phyloP scores from a whole-genome alignment of 2,113 vertebrate genomes.

The Platichthys flesus region DNA sequence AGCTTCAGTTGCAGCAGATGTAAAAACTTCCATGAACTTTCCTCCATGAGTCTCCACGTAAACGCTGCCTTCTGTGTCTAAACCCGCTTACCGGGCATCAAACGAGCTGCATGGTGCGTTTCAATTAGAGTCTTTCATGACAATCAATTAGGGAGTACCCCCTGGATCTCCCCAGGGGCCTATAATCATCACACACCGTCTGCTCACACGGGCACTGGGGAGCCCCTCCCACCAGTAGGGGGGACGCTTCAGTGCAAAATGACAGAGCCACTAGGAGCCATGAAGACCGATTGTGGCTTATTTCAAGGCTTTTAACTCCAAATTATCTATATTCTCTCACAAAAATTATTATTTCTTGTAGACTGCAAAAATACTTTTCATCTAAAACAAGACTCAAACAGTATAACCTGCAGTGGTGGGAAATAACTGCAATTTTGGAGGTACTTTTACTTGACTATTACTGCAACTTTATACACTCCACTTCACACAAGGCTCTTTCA shows the following conservation, averaged over 20 bases:
- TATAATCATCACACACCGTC: conserved; percentile 78
- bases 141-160: conserved; percentile 76
- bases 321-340: conserved; percentile 11
- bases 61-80: not conserved
- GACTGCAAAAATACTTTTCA: no score
- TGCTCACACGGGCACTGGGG: conserved; percentile 50
- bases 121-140: conserved; percentile 73
- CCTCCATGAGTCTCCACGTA: not conserved
- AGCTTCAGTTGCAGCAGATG: not conserved
- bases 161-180: conserved; percentile 70
- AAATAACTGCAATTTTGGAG: no score
- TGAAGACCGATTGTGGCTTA: conserved; percentile 22
- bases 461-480: no score
- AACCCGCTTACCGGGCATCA: conserved; percentile 31
- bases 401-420: no score
- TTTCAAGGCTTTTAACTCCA: conserved; percentile 43
- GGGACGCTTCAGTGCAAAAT: conserved; percentile 21
- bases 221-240: conserved; percentile 36
- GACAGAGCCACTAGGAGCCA: conserved; percentile 40
- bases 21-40: not conserved
- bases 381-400: no score
- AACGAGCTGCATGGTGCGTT: conserved; percentile 39
- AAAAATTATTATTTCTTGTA: no score
- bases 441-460: no score
- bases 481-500: no score